Evolutionary conservation across 1,140 invertebrate genomes (phyloP).

Genomic region (Cephus cinctus): DNA sequence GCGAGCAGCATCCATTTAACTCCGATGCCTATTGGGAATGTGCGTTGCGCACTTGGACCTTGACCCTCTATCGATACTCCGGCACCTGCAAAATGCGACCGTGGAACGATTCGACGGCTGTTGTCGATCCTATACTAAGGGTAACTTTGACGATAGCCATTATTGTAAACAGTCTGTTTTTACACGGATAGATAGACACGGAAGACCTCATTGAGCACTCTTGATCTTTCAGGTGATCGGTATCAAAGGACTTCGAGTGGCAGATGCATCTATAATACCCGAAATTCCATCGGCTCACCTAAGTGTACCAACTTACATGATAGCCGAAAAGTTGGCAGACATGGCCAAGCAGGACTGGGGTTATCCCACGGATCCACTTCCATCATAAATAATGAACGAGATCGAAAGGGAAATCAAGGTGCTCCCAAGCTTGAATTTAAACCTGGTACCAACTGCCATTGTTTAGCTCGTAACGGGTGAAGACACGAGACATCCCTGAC

Average conservation of each 20-base stretch:
- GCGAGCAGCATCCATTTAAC: conserved; percentile 43
- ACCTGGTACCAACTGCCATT: no score
- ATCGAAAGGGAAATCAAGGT: no score
- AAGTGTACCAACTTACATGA: conserved; percentile 68
- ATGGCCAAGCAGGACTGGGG: conserved; percentile 62
- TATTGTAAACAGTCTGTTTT: no score
- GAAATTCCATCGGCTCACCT: conserved; percentile 61
- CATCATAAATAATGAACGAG: no score
- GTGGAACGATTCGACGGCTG: conserved; percentile 52
- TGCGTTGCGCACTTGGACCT: conserved; percentile 52
- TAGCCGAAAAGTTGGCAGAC: conserved; percentile 70
- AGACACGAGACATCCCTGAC: no score
- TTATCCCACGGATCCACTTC: background rate
- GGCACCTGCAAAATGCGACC: conserved; percentile 70
- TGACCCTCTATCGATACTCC: conserved; percentile 61
- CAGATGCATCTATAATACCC: conserved; percentile 73
- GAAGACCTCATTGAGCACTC: no score
- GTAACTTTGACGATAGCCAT: no score
- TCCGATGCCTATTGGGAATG: conserved; percentile 63
- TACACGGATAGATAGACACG: no score
- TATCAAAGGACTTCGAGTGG: conserved; percentile 67
- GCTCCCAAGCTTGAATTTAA: no score
- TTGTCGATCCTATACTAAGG: conserved; percentile 57
- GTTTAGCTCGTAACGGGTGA: no score
- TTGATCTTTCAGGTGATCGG: conserved; percentile 63